A percentile compares a stretch with the other conserved stretches of the same genome.
Conservation (phyloP, 2,888 invertebrate species). For the Dicycla oo region DNA sequence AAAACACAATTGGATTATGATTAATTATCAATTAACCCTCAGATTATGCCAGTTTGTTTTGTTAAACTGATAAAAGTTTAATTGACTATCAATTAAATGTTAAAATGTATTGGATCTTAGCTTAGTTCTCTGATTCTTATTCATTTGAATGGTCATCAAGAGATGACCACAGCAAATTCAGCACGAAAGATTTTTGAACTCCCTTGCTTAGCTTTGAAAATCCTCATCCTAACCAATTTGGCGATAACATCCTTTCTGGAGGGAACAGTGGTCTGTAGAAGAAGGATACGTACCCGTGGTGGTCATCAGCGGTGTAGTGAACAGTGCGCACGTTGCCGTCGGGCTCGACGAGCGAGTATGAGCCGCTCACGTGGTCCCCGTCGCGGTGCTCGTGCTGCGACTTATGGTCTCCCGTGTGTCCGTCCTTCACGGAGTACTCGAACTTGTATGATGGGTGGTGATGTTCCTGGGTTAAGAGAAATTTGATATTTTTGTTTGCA, state of each 20-base stretch:
- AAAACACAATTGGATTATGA: neutral
- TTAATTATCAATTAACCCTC: neutral
- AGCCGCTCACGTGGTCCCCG: conserved; percentile 91
- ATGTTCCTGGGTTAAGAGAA: conserved; percentile 46
- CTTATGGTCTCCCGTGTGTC: conserved; percentile 91
- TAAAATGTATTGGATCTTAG: neutral
- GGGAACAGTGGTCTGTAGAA: neutral
- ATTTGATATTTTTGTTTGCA: neutral
- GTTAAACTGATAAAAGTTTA: too few relatives aligned
- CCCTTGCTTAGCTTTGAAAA: neutral
- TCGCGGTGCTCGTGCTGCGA: conserved; percentile 89
- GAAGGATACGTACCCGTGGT: conserved; percentile 80
- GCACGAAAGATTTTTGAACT: neutral
- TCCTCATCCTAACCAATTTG: neutral
- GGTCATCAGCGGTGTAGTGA: conserved; percentile 88
- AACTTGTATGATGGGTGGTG: conserved; percentile 89
- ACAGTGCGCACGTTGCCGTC: conserved; percentile 90
- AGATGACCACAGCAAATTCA: neutral
- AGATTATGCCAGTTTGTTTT: neutral
- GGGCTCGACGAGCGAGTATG: conserved; percentile 91
- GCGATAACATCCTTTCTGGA: neutral
- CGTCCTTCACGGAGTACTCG: conserved; percentile 90
- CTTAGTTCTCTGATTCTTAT: neutral
- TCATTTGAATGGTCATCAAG: neutral
- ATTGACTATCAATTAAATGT: neutral